Evolutionary conservation across 2,888 invertebrate species (phyloP).

Genomic region (Copidosoma aretas): DNA sequence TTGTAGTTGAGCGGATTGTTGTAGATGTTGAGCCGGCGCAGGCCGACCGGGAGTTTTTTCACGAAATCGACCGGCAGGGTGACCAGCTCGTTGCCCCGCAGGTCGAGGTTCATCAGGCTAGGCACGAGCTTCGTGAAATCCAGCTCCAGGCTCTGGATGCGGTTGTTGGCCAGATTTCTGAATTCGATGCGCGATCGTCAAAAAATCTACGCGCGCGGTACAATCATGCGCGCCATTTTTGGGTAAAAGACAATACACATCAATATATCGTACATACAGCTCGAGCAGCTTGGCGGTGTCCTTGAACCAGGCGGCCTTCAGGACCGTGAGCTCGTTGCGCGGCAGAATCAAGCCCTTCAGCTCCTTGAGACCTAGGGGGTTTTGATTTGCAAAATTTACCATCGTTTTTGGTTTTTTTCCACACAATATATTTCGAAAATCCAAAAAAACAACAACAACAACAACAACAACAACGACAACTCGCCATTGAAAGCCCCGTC

Average conservation of each 20-base stretch:
- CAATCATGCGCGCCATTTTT: too few relatives aligned
- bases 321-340: conserved; percentile 34
- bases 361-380: conserved; percentile 32
- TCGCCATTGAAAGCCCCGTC: conserved; percentile 39
- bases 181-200: too few relatives aligned
- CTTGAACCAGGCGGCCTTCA: conserved; percentile 41
- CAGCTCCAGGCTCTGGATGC: conserved; percentile 27
- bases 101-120: conserved; percentile 30
- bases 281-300: conserved; percentile 34
- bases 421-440: too few relatives aligned
- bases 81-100: conserved; percentile 37
- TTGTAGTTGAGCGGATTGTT: conserved; percentile 37
- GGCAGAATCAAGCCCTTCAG: conserved; percentile 35
- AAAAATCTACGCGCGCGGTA: too few relatives aligned
- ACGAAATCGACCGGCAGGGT: conserved; percentile 28
- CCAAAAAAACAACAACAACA: too few relatives aligned
- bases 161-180: conserved; percentile 34
- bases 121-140: conserved; percentile 31
- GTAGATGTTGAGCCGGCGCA: conserved; percentile 28
- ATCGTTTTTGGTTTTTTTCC: too few relatives aligned
- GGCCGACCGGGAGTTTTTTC: conserved; percentile 17
- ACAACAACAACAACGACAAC: background rate
- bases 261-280: too few relatives aligned
- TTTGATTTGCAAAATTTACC: too few relatives aligned
- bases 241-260: too few relatives aligned